Evolutionary conservation across 2,113 vertebrate genomes (phyloP).

Genomic region (Hemiscyllium ocellatum): DNA sequence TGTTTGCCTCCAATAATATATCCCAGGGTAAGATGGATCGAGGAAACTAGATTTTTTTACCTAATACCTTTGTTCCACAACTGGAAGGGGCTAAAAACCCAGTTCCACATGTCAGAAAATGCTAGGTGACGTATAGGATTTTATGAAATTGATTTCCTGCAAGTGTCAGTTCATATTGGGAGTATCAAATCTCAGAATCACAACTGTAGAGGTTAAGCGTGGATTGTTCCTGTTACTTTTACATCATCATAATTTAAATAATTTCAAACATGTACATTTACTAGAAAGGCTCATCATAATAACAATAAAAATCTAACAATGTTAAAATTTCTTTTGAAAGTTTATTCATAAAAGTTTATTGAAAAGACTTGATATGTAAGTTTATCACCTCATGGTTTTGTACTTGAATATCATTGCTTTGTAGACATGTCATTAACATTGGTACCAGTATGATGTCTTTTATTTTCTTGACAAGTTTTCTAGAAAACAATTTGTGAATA

Average conservation of each 20-base stretch:
- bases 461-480: background rate
- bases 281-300: background rate
- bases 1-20: background rate
- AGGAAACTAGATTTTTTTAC: background rate
- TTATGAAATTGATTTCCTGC: background rate
- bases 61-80: too few species aligned
- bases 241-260: background rate
- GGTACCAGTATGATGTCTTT: background rate
- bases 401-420: constrained; percentile 11
- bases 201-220: background rate
- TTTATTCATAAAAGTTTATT: constrained; percentile 18
- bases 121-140: background rate
- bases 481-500: constrained; percentile 23
- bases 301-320: background rate
- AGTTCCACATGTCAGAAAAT: background rate
- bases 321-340: background rate
- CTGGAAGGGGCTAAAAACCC: background rate
- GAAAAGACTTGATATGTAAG: background rate
- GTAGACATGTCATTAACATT: background rate
- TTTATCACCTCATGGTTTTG: background rate
- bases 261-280: background rate
- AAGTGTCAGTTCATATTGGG: background rate
- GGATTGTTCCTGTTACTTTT: background rate
- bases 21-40: background rate
- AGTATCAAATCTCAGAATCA: background rate